phyloP scores from a whole-genome alignment of 2,888 invertebrate genomes.

The Lamproptera curius region DNA sequence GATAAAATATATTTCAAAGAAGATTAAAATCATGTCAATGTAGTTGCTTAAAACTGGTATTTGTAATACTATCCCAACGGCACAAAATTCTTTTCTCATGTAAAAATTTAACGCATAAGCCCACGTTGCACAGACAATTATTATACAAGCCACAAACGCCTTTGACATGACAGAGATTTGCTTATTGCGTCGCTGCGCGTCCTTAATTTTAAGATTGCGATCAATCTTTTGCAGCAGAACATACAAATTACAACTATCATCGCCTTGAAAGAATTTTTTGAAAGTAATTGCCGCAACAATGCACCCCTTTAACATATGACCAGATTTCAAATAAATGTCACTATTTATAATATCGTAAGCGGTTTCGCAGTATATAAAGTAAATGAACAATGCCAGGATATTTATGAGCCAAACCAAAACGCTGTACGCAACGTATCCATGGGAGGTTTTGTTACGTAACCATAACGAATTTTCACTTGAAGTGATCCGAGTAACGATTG shows the following conservation, averaged over 20 bases:
- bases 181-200: constrained; percentile 33
- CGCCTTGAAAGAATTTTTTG: constrained; percentile 30
- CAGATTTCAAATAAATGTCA: constrained; percentile 37
- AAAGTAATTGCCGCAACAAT: constrained; percentile 33
- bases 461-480: constrained; percentile 43
- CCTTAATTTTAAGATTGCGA: constrained; percentile 36
- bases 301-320: constrained; percentile 31
- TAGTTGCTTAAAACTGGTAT: constrained; percentile 31
- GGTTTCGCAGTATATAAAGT: constrained; percentile 30
- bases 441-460: constrained; percentile 42
- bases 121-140: constrained; percentile 25
- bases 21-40: constrained; percentile 36
- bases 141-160: constrained; percentile 9
- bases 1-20: constrained; percentile 37
- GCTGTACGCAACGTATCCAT: constrained; percentile 37
- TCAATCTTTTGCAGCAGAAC: constrained; percentile 56
- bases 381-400: constrained; percentile 28
- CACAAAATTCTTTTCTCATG: constrained; percentile 32
- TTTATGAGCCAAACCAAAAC: constrained; percentile 36
- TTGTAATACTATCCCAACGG: constrained; percentile 28
- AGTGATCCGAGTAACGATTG: constrained; percentile 42
- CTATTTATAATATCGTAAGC: constrained; percentile 28
- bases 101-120: constrained; percentile 31
- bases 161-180: constrained; percentile 25
- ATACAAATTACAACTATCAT: constrained; percentile 38